Percentiles rank a stretch among this genome's conserved stretches.
These are phyloP conservation scores for Dynastes hyllus DNA, from an alignment of 2,888 invertebrate genomes.

Conservation along the genomic window DNA sequence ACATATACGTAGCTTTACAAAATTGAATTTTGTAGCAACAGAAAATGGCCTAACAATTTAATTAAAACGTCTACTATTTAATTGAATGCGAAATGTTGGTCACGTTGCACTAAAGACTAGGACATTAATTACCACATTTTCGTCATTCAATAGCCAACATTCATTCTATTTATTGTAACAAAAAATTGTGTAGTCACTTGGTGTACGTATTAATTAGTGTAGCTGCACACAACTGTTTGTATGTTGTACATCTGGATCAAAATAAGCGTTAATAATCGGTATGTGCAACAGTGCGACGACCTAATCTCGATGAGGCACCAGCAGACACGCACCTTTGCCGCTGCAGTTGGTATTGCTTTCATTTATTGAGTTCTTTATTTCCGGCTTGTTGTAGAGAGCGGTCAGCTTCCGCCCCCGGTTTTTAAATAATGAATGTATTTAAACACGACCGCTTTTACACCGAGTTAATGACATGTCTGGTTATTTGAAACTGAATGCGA, in stretches of 20 bases:
- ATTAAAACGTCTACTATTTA: too few relatives aligned
- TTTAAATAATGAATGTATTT: slow-evolving; percentile 40
- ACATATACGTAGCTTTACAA: too few relatives aligned
- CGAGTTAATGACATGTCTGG: slow-evolving; percentile 40
- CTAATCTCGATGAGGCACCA: slow-evolving; percentile 59
- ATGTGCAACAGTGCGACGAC: slow-evolving; percentile 58
- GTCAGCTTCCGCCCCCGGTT: slow-evolving; percentile 48
- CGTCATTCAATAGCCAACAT: too few relatives aligned
- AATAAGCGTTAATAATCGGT: slow-evolving; percentile 24
- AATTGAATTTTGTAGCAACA: too few relatives aligned
- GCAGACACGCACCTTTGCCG: slow-evolving; percentile 58
- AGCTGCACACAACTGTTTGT: neutral
- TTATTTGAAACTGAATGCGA: slow-evolving; percentile 6
- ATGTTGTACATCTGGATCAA: slow-evolving; percentile 10
- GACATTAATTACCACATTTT: too few relatives aligned
- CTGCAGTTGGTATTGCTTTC: slow-evolving; percentile 45
- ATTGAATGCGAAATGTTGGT: too few relatives aligned
- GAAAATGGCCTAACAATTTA: too few relatives aligned
- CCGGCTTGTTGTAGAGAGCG: slow-evolving; percentile 56
- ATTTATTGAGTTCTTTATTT: slow-evolving; percentile 52
- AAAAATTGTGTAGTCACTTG: too few relatives aligned
- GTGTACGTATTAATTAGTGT: neutral
- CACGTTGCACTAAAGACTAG: too few relatives aligned
- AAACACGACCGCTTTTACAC: slow-evolving; percentile 19
- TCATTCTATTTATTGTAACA: too few relatives aligned